phyloP scores from a whole-genome alignment of 2,113 vertebrate species.

The Grallaria varia region DNA sequence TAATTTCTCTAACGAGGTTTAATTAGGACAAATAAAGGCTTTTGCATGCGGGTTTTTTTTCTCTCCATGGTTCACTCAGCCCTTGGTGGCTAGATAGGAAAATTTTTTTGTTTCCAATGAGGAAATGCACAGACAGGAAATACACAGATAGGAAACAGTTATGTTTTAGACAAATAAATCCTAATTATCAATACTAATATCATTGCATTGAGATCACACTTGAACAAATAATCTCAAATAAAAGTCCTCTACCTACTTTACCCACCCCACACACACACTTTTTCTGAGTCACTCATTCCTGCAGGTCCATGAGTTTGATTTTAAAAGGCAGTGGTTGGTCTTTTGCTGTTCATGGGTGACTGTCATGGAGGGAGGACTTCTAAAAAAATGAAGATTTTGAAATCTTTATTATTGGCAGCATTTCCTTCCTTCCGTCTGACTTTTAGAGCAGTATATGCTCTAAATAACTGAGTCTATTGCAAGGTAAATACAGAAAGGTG shows the following conservation, averaged over 20 bases:
- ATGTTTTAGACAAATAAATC: not conserved
- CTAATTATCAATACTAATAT: too few relatives aligned
- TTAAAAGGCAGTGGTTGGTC: not conserved
- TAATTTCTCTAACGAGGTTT: not conserved
- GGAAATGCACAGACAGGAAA: not conserved
- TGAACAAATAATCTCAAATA: not conserved
- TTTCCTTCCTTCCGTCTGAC: not conserved
- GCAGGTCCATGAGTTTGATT: not conserved
- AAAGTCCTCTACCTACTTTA: not conserved
- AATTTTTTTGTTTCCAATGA: not conserved
- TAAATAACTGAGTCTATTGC: not conserved
- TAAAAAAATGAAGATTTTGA: not conserved
- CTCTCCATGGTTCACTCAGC: not conserved
- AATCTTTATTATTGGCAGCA: not conserved
- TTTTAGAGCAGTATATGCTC: not conserved
- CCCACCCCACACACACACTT: fast-evolving
- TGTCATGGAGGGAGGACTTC: not conserved
- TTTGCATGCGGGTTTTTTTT: not conserved
- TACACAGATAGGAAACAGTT: not conserved
- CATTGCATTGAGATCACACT: not conserved
- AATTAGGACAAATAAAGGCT: not conserved
- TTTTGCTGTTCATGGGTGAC: not conserved
- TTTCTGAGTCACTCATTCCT: not conserved
- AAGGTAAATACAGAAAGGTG: not conserved
- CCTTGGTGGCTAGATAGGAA: not conserved